Percentiles rank a stretch among this genome's conserved stretches.
Evolutionary conservation across 2,797 vertebrate species (phyloP).

Genomic region (Staurois parvus): DNA sequence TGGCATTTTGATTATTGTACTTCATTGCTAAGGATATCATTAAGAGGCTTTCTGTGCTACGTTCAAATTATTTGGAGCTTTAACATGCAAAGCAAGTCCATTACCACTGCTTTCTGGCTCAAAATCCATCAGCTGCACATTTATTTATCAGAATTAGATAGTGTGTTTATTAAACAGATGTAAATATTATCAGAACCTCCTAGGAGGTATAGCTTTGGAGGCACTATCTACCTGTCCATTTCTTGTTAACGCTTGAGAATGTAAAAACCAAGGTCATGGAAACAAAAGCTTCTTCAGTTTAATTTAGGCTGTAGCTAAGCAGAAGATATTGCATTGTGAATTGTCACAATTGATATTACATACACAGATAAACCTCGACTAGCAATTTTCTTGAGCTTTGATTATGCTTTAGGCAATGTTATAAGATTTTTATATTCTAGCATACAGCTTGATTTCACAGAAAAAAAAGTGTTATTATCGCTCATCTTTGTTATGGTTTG

Average conservation of each 20-base stretch:
- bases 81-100: background rate
- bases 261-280: conserved; percentile 45
- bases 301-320: conserved; percentile 40
- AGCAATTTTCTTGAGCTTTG: conserved; percentile 51
- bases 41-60: too few relatives aligned
- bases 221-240: background rate
- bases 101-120: background rate
- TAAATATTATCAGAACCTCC: background rate
- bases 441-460: conserved; percentile 47
- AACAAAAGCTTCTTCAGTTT: conserved; percentile 47
- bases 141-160: too few relatives aligned
- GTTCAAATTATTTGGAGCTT: too few relatives aligned
- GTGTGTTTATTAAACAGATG: too few relatives aligned
- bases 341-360: conserved; percentile 61
- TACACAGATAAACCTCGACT: conserved; percentile 45
- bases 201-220: background rate
- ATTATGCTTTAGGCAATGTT: conserved; percentile 42
- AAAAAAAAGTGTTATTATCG: conserved; percentile 38
- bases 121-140: background rate
- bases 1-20: too few relatives aligned
- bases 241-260: conserved; percentile 18
- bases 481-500: conserved; percentile 40
- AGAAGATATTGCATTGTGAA: conserved; percentile 58
- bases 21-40: too few relatives aligned
- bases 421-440: conserved; percentile 46